phyloP scores from a whole-genome alignment of 2,888 invertebrate species.

The Ornithoptera priamus region DNA sequence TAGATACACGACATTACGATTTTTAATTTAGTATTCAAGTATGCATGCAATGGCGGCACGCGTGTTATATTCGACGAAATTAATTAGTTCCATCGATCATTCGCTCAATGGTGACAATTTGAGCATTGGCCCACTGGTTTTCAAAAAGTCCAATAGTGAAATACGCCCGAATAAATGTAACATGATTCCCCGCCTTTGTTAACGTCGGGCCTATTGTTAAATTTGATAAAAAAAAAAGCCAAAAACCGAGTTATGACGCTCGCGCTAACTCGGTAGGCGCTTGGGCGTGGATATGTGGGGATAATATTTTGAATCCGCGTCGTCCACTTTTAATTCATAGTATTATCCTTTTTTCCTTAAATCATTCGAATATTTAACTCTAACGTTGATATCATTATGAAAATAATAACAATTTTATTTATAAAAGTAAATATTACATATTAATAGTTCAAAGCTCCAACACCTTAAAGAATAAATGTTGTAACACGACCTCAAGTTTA shows the following conservation, averaged over 20 bases:
- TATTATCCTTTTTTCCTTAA: too few relatives aligned
- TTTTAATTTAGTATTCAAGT: slow-evolving; percentile 67
- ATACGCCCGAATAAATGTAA: slow-evolving; percentile 62
- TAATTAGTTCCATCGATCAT: slow-evolving; percentile 80
- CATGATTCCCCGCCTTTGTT: slow-evolving; percentile 70
- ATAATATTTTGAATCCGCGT: slow-evolving; percentile 63
- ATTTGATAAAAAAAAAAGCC: slow-evolving; percentile 40
- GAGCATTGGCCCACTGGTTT: slow-evolving; percentile 64
- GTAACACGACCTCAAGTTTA: too few relatives aligned
- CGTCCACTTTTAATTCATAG: background rate
- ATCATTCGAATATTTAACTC: too few relatives aligned
- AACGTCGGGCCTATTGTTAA: slow-evolving; percentile 56
- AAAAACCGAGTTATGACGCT: slow-evolving; percentile 44
- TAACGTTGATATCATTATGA: too few relatives aligned
- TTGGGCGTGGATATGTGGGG: slow-evolving; percentile 60
- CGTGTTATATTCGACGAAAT: slow-evolving; percentile 64
- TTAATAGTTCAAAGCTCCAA: too few relatives aligned
- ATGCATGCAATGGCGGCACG: slow-evolving; percentile 50
- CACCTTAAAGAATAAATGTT: too few relatives aligned
- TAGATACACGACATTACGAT: slow-evolving; percentile 43
- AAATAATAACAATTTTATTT: too few relatives aligned
- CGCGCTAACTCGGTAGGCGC: slow-evolving; percentile 50
- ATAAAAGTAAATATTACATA: too few relatives aligned
- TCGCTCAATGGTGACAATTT: slow-evolving; percentile 63
- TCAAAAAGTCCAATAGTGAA: slow-evolving; percentile 55